These are phyloP conservation scores for Rhabdomys pumilio DNA, from an alignment of 2,797 vertebrate species.

Conservation along the genomic window DNA sequence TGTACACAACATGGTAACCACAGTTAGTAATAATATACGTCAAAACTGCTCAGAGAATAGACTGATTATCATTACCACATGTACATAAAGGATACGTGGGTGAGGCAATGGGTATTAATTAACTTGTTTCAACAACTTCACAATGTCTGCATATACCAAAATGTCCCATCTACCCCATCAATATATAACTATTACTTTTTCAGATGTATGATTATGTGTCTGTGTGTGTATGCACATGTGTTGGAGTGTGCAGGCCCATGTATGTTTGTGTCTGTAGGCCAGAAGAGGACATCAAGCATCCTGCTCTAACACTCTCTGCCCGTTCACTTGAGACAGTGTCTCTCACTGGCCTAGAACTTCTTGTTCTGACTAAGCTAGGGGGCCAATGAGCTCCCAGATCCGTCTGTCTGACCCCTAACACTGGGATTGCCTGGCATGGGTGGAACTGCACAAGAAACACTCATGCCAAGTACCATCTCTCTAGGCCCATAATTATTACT, in stretches of 20 bases:
- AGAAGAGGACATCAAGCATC: not conserved
- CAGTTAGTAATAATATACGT: not conserved
- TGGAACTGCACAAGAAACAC: not conserved
- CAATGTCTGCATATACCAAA: not conserved
- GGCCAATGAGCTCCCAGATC: not conserved
- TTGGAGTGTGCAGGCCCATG: not conserved
- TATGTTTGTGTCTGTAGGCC: not conserved
- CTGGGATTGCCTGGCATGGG: not conserved
- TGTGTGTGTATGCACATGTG: not conserved
- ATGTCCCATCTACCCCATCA: not conserved
- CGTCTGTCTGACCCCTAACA: not conserved
- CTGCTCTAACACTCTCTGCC: not conserved
- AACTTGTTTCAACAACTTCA: not conserved
- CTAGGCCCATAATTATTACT: not conserved
- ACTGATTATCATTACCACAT: not conserved
- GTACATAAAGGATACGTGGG: not conserved
- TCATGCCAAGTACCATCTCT: not conserved
- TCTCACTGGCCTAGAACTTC: not conserved
- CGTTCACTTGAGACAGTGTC: not conserved
- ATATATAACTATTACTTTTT: not conserved
- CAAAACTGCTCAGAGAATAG: not conserved
- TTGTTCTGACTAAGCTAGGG: not conserved
- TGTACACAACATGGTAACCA: not conserved
- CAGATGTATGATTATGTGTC: not conserved
- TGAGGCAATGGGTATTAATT: not conserved